Percentiles rank a stretch among this genome's conserved stretches.
Conservation (phyloP, 1,140 invertebrate species). For the Drosophila bocki region DNA sequence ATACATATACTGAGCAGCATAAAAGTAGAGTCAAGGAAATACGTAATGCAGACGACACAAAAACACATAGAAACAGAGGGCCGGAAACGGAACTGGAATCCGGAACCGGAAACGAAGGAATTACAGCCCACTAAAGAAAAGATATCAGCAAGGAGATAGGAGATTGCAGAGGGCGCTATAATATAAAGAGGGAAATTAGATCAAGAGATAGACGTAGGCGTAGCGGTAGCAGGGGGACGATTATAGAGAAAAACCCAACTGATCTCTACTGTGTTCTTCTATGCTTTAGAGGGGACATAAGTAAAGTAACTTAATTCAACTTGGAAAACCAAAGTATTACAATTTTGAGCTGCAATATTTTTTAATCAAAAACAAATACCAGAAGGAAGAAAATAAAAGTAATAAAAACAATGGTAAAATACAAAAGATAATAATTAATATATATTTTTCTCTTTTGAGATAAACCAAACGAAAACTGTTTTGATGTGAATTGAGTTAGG, state of each 20-base stretch:
- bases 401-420: conserved; percentile 52
- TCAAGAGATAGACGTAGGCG: conserved; percentile 20
- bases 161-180: conserved; percentile 16
- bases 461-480: conserved; percentile 72
- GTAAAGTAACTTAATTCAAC: conserved; percentile 37
- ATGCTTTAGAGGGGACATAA: conserved; percentile 54
- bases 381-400: conserved; percentile 16
- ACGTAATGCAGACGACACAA: conserved; percentile 70
- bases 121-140: conserved; percentile 34
- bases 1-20: conserved; percentile 66
- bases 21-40: conserved; percentile 62
- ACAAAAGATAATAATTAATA: conserved; percentile 80
- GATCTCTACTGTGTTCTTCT: conserved; percentile 75
- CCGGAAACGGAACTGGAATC: conserved; percentile 14
- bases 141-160: conserved; percentile 43
- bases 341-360: conserved; percentile 82
- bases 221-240: conserved; percentile 23
- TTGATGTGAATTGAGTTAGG: conserved; percentile 81
- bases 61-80: conserved; percentile 15
- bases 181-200: conserved; percentile 9
- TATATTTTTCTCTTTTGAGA: conserved; percentile 84
- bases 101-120: conserved; percentile 22
- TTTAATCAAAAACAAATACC: conserved; percentile 68
- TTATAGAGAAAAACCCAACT: conserved; percentile 49
- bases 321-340: conserved; percentile 74